A percentile compares a stretch with the other conserved stretches of the same genome.
Conservation (phyloP, 1,140 invertebrate genomes). For the Scaptomyza hsui region DNA sequence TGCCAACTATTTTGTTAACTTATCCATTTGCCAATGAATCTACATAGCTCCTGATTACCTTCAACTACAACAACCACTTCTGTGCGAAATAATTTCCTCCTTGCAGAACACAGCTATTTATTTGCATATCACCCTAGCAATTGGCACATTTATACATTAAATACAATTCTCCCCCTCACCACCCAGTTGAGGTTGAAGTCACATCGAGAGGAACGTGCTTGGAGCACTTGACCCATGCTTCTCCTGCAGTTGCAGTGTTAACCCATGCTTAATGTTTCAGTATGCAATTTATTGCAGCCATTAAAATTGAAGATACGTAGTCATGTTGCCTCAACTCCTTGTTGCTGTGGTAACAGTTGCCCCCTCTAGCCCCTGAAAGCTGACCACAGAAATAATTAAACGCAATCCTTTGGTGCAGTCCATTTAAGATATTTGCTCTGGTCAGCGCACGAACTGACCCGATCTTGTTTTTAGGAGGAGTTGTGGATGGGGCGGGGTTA, state of each 20-base stretch:
- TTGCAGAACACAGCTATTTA: constrained; percentile 1
- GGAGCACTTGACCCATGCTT: constrained; percentile 17
- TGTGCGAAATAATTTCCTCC: constrained; percentile 4
- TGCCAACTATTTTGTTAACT: no score
- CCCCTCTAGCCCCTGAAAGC: constrained; percentile 4
- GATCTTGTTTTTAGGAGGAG: no score
- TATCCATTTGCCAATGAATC: constrained; percentile 5
- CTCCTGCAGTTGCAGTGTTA: not conserved
- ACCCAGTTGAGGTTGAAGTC: not conserved
- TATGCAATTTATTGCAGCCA: constrained; percentile 50
- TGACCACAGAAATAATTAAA: constrained; percentile 61
- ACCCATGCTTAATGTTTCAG: constrained; percentile 45
- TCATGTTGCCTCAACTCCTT: constrained; percentile 2
- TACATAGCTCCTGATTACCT: constrained; percentile 4
- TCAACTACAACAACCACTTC: not conserved
- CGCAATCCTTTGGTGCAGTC: constrained; percentile 37
- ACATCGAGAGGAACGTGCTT: constrained; percentile 3
- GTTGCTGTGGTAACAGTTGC: not conserved
- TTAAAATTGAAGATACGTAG: constrained; percentile 29
- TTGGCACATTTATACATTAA: constrained; percentile 15
- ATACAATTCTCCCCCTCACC: not conserved
- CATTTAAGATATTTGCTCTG: constrained; percentile 52
- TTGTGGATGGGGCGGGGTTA: no score
- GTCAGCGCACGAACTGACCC: constrained; percentile 7
- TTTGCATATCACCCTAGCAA: constrained; percentile 13